Conservation (phyloP, 2,797 vertebrate genomes). For the Myotis planiceps region DNA sequence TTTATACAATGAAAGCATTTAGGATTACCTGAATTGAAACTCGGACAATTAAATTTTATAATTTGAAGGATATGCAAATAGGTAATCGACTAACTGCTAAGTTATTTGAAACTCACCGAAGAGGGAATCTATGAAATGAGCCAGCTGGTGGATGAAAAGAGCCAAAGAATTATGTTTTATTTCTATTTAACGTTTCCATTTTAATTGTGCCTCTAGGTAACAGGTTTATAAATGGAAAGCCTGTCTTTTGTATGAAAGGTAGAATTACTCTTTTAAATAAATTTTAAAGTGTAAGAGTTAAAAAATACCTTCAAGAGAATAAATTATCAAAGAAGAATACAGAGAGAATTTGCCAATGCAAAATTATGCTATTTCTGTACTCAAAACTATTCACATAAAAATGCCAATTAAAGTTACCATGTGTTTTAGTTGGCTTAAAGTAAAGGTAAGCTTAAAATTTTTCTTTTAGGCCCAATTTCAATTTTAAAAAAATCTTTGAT, state of each 20-base stretch:
- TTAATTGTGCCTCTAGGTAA: conserved; percentile 80
- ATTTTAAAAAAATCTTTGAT: conserved; percentile 56
- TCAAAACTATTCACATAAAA: conserved; percentile 74
- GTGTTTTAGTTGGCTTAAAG: conserved; percentile 69
- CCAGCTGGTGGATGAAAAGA: conserved; percentile 78
- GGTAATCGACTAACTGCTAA: conserved; percentile 56
- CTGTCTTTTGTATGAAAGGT: conserved; percentile 73
- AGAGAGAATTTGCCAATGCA: conserved; percentile 64
- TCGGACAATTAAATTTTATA: conserved; percentile 67
- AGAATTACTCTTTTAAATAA: conserved; percentile 73
- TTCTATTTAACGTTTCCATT: conserved; percentile 76
- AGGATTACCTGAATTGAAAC: conserved; percentile 52
- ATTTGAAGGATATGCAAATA: conserved; percentile 78
- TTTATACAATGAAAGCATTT: conserved; percentile 59
- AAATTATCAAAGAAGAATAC: conserved; percentile 74
- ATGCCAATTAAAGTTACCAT: conserved; percentile 74
- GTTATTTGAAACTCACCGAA: conserved; percentile 65
- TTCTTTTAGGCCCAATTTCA: conserved; percentile 64
- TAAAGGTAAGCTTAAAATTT: conserved; percentile 54
- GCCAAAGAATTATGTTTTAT: conserved; percentile 70
- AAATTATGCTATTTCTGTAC: conserved; percentile 72
- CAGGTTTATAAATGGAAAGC: conserved; percentile 73
- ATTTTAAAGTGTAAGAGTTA: conserved; percentile 66
- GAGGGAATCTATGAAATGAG: conserved; percentile 63
- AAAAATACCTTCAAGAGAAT: conserved; percentile 78